Evolutionary conservation across 1,140 invertebrate genomes (phyloP).

Genomic region (Zaprionus tsacasi): DNA sequence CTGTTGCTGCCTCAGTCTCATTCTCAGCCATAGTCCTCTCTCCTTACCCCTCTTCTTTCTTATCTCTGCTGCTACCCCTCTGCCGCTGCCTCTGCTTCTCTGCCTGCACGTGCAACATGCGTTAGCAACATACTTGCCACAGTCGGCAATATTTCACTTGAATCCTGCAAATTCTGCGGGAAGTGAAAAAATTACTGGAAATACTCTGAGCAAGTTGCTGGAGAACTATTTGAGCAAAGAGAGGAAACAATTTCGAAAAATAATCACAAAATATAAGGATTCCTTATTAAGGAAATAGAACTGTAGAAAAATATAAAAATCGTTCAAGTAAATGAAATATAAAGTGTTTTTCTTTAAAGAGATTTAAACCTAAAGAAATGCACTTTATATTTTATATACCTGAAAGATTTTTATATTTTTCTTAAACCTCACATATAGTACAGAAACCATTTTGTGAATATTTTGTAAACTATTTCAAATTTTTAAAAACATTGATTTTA

Average conservation of each 20-base stretch:
- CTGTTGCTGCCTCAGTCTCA: constrained; percentile 15
- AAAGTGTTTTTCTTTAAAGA: too few species aligned
- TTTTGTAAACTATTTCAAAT: too few species aligned
- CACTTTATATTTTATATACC: too few species aligned
- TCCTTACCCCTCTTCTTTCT: not conserved
- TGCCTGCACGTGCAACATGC: constrained; percentile 45
- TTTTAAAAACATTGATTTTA: too few species aligned
- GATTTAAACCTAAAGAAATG: too few species aligned
- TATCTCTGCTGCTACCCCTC: not conserved
- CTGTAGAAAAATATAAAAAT: too few species aligned
- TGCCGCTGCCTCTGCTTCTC: constrained; percentile 10
- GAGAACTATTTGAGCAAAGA: not conserved
- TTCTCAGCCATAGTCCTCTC: not conserved
- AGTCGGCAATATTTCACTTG: constrained; percentile 45
- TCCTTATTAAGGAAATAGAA: too few species aligned
- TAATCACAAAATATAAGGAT: too few species aligned
- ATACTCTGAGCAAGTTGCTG: not conserved
- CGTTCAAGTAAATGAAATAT: too few species aligned
- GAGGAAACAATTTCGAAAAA: not conserved
- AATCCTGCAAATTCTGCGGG: constrained; percentile 28
- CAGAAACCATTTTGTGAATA: too few species aligned
- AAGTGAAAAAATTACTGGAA: not conserved
- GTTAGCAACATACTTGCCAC: constrained; percentile 57
- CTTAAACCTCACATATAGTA: too few species aligned
- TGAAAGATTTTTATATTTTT: too few species aligned